Evolutionary conservation across 2,797 vertebrate genomes (phyloP), one percentile per base, ranked within the genome.

Genomic region (Nyctalus aviator): DNA sequence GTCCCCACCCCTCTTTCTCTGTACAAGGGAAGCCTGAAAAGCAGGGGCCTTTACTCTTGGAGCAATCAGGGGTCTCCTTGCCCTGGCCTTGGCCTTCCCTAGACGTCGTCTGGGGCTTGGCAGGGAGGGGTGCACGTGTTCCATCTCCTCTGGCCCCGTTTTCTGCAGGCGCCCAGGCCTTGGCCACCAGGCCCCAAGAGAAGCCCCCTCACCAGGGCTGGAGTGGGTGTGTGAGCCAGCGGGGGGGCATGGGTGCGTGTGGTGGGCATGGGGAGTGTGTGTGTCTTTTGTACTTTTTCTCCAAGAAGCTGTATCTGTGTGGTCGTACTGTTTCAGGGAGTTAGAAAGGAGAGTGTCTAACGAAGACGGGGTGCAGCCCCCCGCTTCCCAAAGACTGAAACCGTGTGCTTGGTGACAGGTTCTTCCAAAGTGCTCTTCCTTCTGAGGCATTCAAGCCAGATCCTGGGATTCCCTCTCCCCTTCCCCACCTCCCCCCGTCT

Each of bases 11-110:
- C 97, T 98, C 98, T 98, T 98, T 97, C 96, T 97, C 95, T 97
- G 94, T 98, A 96, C 97, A 97, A 96, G 75, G 95, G 97, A 98
- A 97, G 95, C 97, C 94, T 97, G 97, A 96, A 97, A 93, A 96
- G 69, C 92, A 72, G 94, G 97, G 96, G 95, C 97, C 98, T 98
- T 93, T 97, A 97, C 98, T 12, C 73, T 98, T 98, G 97, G 97
- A 91, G 97, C 97, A 97, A 98, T 98, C 97, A 97, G 97, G 96
- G 97, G 93, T 48, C 66, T 18, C 46, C 41, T 79, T 25, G 87
- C 25, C 10, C 30, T n/a, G 73, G 64, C 69, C 50, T 91, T 75
- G 84, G 62, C 69, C 84, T 88, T 64, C 55, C 25, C 75, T 57
- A 55, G 84, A 77, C 91, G 46, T n/a, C 14, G 6, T 23, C 21